phyloP scores from a whole-genome alignment of 1,140 invertebrate species.

The Whitmania pigra region DNA sequence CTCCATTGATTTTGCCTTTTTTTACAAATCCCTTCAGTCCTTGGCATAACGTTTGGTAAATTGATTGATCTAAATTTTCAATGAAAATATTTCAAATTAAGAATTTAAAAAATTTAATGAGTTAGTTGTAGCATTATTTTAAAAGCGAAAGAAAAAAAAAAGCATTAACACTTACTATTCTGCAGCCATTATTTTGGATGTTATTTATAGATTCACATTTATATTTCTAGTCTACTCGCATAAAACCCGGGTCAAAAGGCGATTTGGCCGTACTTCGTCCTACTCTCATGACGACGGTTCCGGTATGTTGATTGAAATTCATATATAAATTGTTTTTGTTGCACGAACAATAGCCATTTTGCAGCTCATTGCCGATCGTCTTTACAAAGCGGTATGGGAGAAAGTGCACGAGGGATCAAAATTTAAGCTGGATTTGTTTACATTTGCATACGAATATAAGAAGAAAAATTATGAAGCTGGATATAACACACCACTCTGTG shows the following conservation, averaged over 20 bases:
- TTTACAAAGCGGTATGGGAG: slow-evolving; percentile 86
- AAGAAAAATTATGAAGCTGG: slow-evolving; percentile 48
- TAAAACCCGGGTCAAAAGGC: slow-evolving; percentile 67
- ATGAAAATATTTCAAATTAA: too few relatives aligned
- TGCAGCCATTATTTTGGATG: too few relatives aligned
- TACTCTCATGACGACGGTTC: slow-evolving; percentile 86
- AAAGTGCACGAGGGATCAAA: slow-evolving; percentile 65
- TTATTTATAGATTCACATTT: background rate
- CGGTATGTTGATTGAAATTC: slow-evolving; percentile 48
- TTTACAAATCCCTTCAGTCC: too few relatives aligned
- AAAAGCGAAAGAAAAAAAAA: too few relatives aligned
- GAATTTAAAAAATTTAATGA: too few relatives aligned
- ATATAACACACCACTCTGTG: slow-evolving; percentile 41
- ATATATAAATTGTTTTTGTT: background rate
- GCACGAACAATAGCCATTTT: slow-evolving; percentile 32
- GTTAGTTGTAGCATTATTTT: too few relatives aligned
- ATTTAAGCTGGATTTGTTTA: slow-evolving; percentile 61
- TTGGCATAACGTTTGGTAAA: too few relatives aligned
- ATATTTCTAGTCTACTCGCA: slow-evolving; percentile 65
- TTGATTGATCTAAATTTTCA: too few relatives aligned
- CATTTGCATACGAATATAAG: slow-evolving; percentile 85
- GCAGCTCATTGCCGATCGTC: slow-evolving; percentile 80
- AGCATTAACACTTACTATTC: too few relatives aligned
- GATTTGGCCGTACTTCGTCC: slow-evolving; percentile 80
- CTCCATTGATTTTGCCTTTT: too few relatives aligned